Evolutionary conservation across 2,888 invertebrate genomes (phyloP), one percentile per base, ranked within the genome.

Genomic region (Pyralis farinalis): DNA sequence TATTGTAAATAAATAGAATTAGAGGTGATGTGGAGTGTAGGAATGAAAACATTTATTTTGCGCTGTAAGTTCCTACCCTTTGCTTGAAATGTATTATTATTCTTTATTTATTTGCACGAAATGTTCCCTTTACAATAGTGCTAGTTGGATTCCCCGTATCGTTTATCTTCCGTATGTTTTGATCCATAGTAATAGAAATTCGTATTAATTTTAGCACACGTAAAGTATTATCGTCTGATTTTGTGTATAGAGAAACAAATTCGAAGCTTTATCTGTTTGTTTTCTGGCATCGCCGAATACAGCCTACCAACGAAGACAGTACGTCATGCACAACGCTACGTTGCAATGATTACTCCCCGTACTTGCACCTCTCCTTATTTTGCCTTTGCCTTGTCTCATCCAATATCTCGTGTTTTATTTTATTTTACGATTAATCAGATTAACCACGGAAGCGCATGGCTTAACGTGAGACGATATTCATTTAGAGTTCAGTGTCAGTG

Each of bases 211-310:
- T 62, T 66, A 71, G 66, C 68, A 70, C 64, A 63, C 55, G 57
- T 51, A 56, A 55, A 55, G 56, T 63, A 58, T 55, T 59, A 51
- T 66, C 55, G 53, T n/a, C n/a, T n/a, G 45, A 49, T 59, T 33
- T 42, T 61, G 57, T 60, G 58, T 66, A 55, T 74, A 66, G 58
- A 62, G 16, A 58, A 58, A 64, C 61, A 67, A 67, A 68, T 71
- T 67, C 60, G 60, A 77, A 83, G 86, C 87, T 88, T 88, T 86
- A 87, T 84, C 86, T 87, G 87, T 87, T 88, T 88, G 85, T 90
- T 90, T 88, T 90, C 88, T 89, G 87, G 85, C 86, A 89, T 86
- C 76, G 84, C 85, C 84, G 82, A 73, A 71, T 67, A 56, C 62
- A 71, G 71, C 78, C 72, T 67, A 7, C 7, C 25, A 25, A 16